phyloP scores from a whole-genome alignment of 2,113 vertebrate genomes.

The Neofelis nebulosa region DNA sequence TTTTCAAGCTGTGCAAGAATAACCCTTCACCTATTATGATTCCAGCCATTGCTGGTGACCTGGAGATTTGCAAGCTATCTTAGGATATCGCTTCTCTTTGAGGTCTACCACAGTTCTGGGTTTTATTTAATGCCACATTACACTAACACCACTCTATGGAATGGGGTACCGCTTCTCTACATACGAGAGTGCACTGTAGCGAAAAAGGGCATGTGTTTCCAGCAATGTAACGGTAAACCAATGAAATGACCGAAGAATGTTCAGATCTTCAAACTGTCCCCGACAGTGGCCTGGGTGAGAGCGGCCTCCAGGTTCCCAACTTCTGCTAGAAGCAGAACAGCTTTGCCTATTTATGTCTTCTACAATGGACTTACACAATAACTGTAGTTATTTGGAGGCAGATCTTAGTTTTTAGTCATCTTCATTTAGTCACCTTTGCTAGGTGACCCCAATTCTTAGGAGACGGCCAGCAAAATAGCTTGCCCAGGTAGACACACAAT shows the following conservation, averaged over 20 bases:
- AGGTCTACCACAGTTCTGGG: not conserved
- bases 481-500: not conserved
- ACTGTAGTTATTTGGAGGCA: not conserved
- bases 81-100: not conserved
- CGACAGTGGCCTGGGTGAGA: not conserved
- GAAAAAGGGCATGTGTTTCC: not conserved
- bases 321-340: not conserved
- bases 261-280: not conserved
- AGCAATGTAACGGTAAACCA: no score
- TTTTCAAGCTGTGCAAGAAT: not conserved
- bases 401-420: not conserved
- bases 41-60: not conserved
- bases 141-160: not conserved
- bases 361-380: not conserved
- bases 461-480: not conserved
- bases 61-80: not conserved
- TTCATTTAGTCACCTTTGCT: not conserved
- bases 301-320: not conserved
- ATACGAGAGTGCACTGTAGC: not conserved
- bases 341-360: not conserved
- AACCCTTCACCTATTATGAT: not conserved
- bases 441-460: not conserved
- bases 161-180: not conserved
- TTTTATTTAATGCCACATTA: not conserved
- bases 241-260: not conserved